A percentile compares a stretch with the other conserved stretches of the same genome.
Evolutionary conservation across 2,113 vertebrate genomes (phyloP).

Genomic region (Tonatia bakeri): DNA sequence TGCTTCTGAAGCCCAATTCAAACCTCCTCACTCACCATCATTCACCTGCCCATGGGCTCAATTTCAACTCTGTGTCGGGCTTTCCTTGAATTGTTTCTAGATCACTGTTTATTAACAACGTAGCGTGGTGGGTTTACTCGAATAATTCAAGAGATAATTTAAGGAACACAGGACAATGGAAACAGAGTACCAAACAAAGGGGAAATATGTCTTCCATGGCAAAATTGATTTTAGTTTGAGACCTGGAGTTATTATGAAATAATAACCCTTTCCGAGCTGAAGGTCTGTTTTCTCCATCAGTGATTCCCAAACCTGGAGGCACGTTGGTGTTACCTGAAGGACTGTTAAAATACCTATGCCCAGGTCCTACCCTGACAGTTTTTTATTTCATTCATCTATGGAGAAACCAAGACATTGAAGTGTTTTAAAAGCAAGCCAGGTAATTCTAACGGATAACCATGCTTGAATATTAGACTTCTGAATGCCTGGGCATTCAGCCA

Average conservation of each 20-base stretch:
- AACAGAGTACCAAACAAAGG: neutral
- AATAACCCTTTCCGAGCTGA: neutral
- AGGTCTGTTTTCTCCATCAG: neutral
- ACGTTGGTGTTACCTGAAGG: neutral
- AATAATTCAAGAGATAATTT: neutral
- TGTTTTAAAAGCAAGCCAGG: neutral
- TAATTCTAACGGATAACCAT: neutral
- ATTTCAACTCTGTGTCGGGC: neutral
- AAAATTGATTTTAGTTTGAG: neutral
- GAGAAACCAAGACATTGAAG: neutral
- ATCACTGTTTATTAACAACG: neutral
- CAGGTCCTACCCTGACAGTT: neutral
- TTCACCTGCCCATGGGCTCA: neutral
- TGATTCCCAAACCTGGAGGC: neutral
- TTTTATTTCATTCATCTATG: neutral
- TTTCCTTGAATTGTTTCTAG: neutral
- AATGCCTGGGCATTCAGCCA: neutral
- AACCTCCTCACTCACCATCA: neutral
- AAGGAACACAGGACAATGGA: neutral
- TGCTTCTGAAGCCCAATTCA: neutral
- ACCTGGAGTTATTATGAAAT: neutral
- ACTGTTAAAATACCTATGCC: neutral
- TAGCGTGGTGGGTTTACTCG: neutral
- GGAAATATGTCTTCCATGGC: neutral
- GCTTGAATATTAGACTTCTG: neutral